Conservation (phyloP, 2,797 vertebrate genomes). For the Rhinatrema bivittatum region DNA sequence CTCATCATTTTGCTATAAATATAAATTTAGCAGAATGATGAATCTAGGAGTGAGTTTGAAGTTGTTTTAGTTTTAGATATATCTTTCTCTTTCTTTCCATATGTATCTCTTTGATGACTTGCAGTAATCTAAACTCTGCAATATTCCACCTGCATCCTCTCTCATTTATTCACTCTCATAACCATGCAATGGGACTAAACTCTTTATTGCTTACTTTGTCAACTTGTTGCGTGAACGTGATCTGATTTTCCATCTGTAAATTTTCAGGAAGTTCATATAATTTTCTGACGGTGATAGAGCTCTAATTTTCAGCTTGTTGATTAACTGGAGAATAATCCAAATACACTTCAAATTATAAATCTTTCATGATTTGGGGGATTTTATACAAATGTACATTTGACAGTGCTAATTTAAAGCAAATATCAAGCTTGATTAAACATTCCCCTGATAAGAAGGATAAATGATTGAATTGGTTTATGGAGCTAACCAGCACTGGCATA, state of each 20-base stretch:
- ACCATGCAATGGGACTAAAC: no score
- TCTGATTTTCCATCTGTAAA: slow-evolving; percentile 12
- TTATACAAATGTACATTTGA: slow-evolving; percentile 90
- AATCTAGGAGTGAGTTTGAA: no score
- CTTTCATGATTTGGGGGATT: slow-evolving; percentile 95
- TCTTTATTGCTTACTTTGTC: no score
- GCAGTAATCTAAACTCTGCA: no score
- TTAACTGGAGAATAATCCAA: slow-evolving; percentile 88
- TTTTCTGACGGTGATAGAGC: slow-evolving; percentile 51
- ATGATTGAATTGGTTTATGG: slow-evolving; percentile 87
- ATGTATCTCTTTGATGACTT: no score
- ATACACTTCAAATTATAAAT: slow-evolving; percentile 94
- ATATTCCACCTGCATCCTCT: no score
- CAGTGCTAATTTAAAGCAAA: slow-evolving; percentile 97
- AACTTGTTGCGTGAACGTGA: no score
- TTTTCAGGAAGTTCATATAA: slow-evolving; percentile 53
- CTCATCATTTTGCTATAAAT: no score
- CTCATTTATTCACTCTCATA: no score
- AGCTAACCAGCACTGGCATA: slow-evolving; percentile 78
- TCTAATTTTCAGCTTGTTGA: slow-evolving; percentile 68
- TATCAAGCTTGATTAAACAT: slow-evolving; percentile 93
- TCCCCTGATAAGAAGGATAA: slow-evolving; percentile 81
- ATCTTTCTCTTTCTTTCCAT: no score
- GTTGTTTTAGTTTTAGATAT: no score
- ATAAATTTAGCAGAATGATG: no score